A percentile compares a stretch with the other conserved stretches of the same genome.
Conservation (phyloP, 2,888 invertebrate species). For the Phania funesta region DNA sequence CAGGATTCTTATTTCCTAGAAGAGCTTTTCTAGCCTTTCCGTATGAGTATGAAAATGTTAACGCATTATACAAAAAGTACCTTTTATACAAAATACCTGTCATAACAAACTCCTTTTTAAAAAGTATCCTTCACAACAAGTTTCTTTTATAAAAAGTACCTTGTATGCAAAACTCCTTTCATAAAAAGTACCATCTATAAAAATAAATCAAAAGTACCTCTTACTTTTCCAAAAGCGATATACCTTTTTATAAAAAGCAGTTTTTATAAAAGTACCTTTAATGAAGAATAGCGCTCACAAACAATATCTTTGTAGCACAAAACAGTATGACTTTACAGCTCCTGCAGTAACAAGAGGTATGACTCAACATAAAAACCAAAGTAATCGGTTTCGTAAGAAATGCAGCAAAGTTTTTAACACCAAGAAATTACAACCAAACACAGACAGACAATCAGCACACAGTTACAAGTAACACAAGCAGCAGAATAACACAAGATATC, state of each 20-base stretch:
- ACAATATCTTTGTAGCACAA: background rate
- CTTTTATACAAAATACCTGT: too few species aligned
- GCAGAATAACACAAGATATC: conserved; percentile 25
- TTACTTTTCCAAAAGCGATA: too few species aligned
- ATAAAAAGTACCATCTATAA: too few species aligned
- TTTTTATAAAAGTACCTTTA: too few species aligned
- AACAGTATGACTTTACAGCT: background rate
- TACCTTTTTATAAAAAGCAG: too few species aligned
- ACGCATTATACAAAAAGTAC: too few species aligned
- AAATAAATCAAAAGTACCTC: too few species aligned
- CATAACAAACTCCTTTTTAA: too few species aligned
- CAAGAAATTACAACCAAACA: conserved; percentile 8
- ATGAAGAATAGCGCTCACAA: too few species aligned
- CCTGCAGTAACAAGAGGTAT: background rate
- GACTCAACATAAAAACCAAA: conserved; percentile 24
- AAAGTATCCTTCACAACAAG: background rate
- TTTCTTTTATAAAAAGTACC: background rate
- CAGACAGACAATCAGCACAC: background rate
- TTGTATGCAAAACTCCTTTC: background rate
- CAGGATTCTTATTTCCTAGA: too few species aligned
- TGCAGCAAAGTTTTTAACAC: conserved; percentile 52
- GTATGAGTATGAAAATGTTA: too few species aligned
- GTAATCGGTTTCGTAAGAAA: conserved; percentile 53
- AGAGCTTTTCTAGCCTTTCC: too few species aligned
- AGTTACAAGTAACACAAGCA: conserved; percentile 1